Evolutionary conservation across 2,113 vertebrate genomes (phyloP).

Genomic region (Protobothrops mucrosquamatus): DNA sequence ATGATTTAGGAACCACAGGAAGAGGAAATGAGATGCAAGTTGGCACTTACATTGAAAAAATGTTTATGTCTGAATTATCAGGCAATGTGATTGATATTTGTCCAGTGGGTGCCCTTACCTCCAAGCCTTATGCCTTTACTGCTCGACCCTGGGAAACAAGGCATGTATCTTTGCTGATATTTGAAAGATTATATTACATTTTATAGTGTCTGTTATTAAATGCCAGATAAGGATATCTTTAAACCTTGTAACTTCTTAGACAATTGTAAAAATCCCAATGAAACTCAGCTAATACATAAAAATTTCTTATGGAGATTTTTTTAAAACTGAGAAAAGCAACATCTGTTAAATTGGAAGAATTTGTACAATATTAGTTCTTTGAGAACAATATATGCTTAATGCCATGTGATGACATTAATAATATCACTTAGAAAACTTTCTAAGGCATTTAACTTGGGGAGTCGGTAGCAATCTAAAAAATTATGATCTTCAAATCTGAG

Average conservation of each 20-base stretch:
- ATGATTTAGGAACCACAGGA: slow-evolving; percentile 95
- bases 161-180: slow-evolving; percentile 61
- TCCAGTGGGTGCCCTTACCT: slow-evolving; percentile 95
- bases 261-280: not conserved
- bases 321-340: not conserved
- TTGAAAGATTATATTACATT: not conserved
- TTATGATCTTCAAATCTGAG: no score
- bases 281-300: not conserved
- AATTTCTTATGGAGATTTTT: not conserved
- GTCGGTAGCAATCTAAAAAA: no score
- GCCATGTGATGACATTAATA: not conserved
- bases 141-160: slow-evolving; percentile 96
- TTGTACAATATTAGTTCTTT: not conserved
- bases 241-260: not conserved
- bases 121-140: slow-evolving; percentile 97
- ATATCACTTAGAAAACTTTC: not conserved
- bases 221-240: not conserved
- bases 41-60: slow-evolving; percentile 96
- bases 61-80: slow-evolving; percentile 98
- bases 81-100: slow-evolving; percentile 97
- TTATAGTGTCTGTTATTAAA: not conserved
- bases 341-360: not conserved
- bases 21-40: slow-evolving; percentile 96
- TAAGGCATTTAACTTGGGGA: no score
- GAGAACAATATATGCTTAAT: not conserved